Conservation (phyloP, 2,888 invertebrate species). For the Melanargia galathea region DNA sequence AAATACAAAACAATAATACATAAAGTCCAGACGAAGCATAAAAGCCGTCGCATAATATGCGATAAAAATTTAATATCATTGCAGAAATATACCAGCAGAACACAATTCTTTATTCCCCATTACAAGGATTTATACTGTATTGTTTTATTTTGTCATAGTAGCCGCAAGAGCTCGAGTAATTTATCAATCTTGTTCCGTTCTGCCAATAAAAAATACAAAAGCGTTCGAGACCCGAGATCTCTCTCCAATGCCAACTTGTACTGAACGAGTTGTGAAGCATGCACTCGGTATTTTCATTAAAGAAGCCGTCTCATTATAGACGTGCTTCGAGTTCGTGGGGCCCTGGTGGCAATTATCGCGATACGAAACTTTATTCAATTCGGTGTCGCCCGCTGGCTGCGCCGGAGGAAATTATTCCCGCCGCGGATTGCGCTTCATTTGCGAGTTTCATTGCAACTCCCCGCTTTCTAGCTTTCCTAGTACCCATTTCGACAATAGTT, state of each 20-base stretch:
- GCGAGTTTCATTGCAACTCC: conserved; percentile 43
- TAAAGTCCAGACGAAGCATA: conserved; percentile 14
- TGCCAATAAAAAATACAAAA: conserved; percentile 40
- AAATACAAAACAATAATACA: conserved; percentile 6
- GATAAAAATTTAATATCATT: conserved; percentile 21
- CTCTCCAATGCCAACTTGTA: conserved; percentile 48
- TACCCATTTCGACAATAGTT: conserved; percentile 42
- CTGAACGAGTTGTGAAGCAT: conserved; percentile 54
- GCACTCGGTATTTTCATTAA: conserved; percentile 75
- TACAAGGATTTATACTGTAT: conserved; percentile 30
- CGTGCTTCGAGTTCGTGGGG: conserved; percentile 61
- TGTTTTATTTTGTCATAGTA: conserved; percentile 37
- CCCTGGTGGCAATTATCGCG: conserved; percentile 71
- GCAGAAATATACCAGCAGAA: conserved; percentile 22
- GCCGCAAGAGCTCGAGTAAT: conserved; percentile 36
- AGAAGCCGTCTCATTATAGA: conserved; percentile 77
- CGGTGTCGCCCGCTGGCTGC: conserved; percentile 52
- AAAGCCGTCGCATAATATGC: conserved; percentile 14
- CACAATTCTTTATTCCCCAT: conserved; percentile 30
- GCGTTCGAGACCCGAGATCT: conserved; percentile 37
- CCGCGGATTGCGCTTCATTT: conserved; percentile 63
- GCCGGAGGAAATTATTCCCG: conserved; percentile 60
- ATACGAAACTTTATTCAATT: conserved; percentile 73
- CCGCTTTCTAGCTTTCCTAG: conserved; percentile 46
- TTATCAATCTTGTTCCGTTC: conserved; percentile 40